Evolutionary conservation across 2,797 vertebrate species (phyloP).

Genomic region (Gila robusta): DNA sequence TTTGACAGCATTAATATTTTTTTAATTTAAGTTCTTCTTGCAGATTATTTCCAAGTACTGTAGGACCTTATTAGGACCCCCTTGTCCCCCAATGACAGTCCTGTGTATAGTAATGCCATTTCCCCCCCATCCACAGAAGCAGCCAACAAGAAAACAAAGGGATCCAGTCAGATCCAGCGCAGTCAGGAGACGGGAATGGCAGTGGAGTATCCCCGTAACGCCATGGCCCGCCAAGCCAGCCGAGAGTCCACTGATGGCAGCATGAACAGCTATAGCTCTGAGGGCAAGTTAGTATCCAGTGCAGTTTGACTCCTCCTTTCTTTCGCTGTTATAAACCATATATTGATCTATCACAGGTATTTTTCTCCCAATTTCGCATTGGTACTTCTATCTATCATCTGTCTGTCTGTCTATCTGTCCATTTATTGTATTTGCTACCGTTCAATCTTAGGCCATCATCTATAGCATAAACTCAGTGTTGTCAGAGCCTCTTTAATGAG

Average conservation of each 20-base stretch:
- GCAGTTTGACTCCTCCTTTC: not conserved
- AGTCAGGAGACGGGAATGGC: conserved; percentile 99
- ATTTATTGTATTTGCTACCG: not conserved
- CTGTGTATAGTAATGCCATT: not conserved
- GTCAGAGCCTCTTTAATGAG: not conserved
- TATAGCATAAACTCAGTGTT: not conserved
- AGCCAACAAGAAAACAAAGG: conserved; percentile 87
- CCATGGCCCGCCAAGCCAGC: conserved; percentile 94
- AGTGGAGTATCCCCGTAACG: conserved; percentile 89
- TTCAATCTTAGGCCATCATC: not conserved
- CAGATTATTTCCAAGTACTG: not conserved
- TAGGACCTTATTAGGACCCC: not conserved
- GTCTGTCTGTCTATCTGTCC: no score
- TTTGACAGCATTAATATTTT: not conserved
- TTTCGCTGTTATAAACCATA: not conserved
- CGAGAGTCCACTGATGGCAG: conserved; percentile 96
- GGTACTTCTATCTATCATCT: not conserved
- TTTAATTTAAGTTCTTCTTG: not conserved
- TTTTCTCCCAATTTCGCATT: not conserved
- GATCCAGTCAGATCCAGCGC: conserved; percentile 90
- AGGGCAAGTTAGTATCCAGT: conserved; percentile 93
- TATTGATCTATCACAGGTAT: not conserved
- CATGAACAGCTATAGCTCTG: conserved; percentile 98
- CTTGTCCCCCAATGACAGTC: not conserved
- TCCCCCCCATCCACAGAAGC: conserved; percentile 74